phyloP scores from a whole-genome alignment of 2,797 vertebrate genomes.

The Lepidocolaptes lacrymiger region DNA sequence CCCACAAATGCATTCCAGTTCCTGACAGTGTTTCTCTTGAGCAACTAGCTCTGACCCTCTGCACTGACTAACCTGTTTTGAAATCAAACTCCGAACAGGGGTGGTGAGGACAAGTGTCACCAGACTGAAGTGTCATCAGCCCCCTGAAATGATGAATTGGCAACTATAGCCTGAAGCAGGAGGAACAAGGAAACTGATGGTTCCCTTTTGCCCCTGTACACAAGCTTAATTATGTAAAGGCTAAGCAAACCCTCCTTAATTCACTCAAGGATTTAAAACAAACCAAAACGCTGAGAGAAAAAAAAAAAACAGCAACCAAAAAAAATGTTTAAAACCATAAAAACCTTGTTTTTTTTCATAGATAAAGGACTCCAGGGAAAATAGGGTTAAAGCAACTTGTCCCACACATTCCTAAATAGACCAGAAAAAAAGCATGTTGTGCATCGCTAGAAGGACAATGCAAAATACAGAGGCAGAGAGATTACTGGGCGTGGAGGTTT shows the following conservation, averaged over 20 bases:
- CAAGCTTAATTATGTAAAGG: background rate
- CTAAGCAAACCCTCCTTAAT: conserved; percentile 23
- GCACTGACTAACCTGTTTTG: background rate
- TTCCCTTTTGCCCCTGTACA: background rate
- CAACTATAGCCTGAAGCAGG: background rate
- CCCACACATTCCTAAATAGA: background rate
- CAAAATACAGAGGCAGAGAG: background rate
- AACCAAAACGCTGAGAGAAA: background rate
- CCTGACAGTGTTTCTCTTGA: background rate
- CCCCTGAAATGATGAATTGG: background rate
- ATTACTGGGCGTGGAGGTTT: background rate
- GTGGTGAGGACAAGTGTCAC: background rate
- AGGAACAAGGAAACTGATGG: background rate
- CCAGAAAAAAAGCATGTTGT: background rate
- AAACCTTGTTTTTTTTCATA: background rate
- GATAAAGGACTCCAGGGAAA: background rate
- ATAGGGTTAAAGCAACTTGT: background rate
- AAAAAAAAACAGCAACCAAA: background rate
- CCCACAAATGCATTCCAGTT: background rate
- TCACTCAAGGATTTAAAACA: background rate
- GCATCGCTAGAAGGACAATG: background rate
- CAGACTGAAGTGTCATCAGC: background rate
- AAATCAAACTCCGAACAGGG: background rate
- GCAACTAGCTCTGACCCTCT: background rate
- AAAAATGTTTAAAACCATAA: background rate